Base-by-base conservation (phyloP, 2,888 invertebrate species). In the Melitaea athalia region DNA sequence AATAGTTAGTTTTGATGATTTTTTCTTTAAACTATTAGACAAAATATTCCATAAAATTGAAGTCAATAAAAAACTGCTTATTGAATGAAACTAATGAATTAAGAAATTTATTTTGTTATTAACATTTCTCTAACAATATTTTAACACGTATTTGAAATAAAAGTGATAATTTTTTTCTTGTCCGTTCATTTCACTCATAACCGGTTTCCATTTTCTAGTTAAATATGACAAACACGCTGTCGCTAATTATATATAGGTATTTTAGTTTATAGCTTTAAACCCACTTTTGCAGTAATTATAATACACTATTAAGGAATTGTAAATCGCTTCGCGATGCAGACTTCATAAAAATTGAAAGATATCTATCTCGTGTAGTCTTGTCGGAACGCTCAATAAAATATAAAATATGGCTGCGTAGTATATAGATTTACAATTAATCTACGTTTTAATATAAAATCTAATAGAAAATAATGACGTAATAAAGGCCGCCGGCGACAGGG, bases 401-500 rank as follows among this genome's bases (percentile, higher is more conserved):
- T 78, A 77, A 79, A 82, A 82, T 80, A 81, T 79, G 79, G 79
- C 81, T 79, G 81, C 81, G 84, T 84, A 85, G 84, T 79, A 78
- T 87, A 92, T 92, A 90, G 90, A 89, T 91, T 90, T 84, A 83
- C 89, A 89, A 91, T 92, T 91, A 92, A 92, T 92, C 87, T 88
- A 84, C 85, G 80, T 87, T 89, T 90, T 88, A 91, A 89, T 90
- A 88, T 82, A 86, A 85, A 88, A 89, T 92, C 87, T 92, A 92
- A 92, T 92, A 91, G 90, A 87, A 91, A 92, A 92, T 92, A 91
- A 92, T 91, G 88, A 92, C 89, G 91, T 92, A 92, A 92, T 92
- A 84, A 88, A 87, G 85, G 89, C 91, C 92, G 87, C 80, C 90
- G 91, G 92, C 92, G 89, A 91, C 91, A 91, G 90, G 89, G 86